Conservation (phyloP, 2,888 invertebrate species). For the Conomelus anceps region DNA sequence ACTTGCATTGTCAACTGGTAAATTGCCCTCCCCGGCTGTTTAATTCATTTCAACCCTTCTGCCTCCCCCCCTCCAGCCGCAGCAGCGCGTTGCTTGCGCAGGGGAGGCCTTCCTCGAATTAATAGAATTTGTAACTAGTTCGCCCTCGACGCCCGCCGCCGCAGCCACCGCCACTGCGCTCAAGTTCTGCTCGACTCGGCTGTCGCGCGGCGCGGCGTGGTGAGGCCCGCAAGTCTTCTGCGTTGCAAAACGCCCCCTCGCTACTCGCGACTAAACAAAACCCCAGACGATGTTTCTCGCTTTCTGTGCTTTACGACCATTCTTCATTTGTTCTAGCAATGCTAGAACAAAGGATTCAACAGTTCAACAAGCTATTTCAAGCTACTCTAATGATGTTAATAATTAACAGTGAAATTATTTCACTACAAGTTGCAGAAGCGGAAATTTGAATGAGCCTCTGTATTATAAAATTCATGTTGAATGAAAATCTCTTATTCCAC, state of each 20-base stretch:
- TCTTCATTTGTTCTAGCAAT: neutral
- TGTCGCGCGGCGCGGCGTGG: neutral
- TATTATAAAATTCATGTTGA: neutral
- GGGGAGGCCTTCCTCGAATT: slow-evolving; percentile 26
- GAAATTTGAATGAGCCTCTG: neutral
- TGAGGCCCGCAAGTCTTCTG: neutral
- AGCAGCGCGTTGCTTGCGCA: neutral
- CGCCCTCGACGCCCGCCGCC: neutral
- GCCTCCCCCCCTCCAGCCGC: neutral
- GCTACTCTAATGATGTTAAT: neutral
- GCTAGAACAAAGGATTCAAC: neutral
- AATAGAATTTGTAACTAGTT: slow-evolving; percentile 36
- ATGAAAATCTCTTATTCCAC: too few species aligned
- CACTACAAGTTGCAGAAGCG: neutral
- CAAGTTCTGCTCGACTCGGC: neutral
- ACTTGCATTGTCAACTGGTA: slow-evolving; percentile 14
- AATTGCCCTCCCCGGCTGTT: slow-evolving; percentile 16
- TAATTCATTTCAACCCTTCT: slow-evolving; percentile 11
- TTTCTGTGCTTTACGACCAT: neutral
- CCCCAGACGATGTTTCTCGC: neutral
- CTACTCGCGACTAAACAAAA: neutral
- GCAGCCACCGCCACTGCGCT: neutral
- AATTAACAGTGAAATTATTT: neutral
- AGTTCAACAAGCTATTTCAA: neutral
- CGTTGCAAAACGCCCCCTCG: neutral